Evolutionary conservation across 2,797 vertebrate genomes (phyloP).

Genomic region (Anguilla megastoma): DNA sequence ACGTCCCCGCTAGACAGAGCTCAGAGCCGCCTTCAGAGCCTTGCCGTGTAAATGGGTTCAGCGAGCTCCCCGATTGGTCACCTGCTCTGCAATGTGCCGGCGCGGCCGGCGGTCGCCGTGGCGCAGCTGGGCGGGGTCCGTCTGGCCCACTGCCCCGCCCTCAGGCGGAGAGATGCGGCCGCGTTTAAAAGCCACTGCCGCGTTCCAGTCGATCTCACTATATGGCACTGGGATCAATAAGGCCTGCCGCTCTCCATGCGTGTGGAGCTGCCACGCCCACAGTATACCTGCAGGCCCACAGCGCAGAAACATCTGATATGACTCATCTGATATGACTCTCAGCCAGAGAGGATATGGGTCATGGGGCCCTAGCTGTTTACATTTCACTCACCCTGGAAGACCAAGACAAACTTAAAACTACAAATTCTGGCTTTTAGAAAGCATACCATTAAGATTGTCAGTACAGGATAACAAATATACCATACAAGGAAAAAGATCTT

Average conservation of each 20-base stretch:
- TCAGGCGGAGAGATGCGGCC: too few species aligned
- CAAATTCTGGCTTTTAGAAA: not conserved
- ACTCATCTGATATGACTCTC: not conserved
- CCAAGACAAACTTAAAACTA: not conserved
- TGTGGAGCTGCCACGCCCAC: not conserved
- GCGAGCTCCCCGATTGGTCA: not conserved
- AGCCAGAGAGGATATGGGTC: not conserved
- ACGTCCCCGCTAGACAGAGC: not conserved
- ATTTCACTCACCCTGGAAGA: not conserved
- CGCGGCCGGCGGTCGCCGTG: not conserved
- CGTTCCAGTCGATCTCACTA: not conserved
- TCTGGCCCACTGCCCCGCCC: not conserved
- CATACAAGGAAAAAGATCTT: not conserved
- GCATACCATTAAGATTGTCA: not conserved
- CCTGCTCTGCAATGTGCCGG: slow-evolving; percentile 3
- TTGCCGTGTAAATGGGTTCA: not conserved
- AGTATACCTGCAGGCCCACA: not conserved
- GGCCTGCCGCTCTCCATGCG: not conserved
- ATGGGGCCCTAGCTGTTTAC: not conserved
- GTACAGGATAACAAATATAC: not conserved
- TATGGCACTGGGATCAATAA: not conserved
- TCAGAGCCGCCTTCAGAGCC: slow-evolving; percentile 23
- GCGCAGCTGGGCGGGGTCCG: not conserved
- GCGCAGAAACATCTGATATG: not conserved
- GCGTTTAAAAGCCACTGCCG: too few species aligned